Conservation (phyloP, 2,888 invertebrate species). For the Cataglyphis albicans region DNA sequence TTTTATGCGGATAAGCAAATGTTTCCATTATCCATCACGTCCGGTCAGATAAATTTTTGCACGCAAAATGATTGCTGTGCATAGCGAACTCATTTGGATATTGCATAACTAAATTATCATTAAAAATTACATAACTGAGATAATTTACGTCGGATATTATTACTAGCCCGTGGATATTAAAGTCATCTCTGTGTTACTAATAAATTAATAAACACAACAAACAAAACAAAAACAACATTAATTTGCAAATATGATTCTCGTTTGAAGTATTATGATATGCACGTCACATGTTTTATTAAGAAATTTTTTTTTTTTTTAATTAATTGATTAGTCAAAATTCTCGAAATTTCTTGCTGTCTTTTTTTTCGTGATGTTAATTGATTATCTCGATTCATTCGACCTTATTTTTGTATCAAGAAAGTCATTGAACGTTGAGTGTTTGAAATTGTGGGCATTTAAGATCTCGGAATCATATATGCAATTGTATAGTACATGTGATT, state of each 20-base stretch:
- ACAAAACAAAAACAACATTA: conserved; percentile 9
- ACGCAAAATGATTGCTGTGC: not conserved
- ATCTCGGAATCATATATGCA: not conserved
- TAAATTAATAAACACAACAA: conserved; percentile 26
- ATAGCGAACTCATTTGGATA: conserved; percentile 20
- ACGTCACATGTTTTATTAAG: not conserved
- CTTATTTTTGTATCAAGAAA: not conserved
- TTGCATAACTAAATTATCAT: conserved; percentile 25
- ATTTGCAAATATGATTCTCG: not conserved
- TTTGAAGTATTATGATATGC: not conserved
- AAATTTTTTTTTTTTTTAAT: no score
- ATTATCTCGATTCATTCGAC: not conserved
- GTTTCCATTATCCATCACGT: conserved; percentile 29
- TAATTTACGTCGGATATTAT: conserved; percentile 23
- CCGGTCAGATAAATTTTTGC: conserved; percentile 36
- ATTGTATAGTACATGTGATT: conserved; percentile 4
- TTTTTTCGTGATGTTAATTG: not conserved
- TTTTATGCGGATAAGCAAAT: conserved; percentile 37
- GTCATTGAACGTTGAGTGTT: not conserved
- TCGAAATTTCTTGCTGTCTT: not conserved
- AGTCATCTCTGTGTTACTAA: not conserved
- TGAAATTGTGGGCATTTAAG: not conserved
- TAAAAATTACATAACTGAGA: conserved; percentile 41
- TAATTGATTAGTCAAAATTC: not conserved
- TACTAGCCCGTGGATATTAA: not conserved